phyloP scores from a whole-genome alignment of 2,888 invertebrate genomes.

The Falcaria lacertinaria region DNA sequence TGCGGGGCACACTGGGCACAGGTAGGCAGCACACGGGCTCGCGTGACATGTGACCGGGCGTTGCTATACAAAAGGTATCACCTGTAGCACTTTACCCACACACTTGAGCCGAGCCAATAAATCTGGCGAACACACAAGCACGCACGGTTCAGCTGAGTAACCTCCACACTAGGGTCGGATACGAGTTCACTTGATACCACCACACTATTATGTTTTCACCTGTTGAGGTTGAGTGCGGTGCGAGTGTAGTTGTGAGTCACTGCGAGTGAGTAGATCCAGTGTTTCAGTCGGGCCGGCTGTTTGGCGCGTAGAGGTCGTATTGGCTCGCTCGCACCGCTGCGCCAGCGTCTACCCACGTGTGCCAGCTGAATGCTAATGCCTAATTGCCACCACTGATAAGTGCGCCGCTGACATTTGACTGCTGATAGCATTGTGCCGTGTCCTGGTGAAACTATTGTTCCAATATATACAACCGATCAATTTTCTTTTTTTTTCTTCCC shows the following conservation, averaged over 20 bases:
- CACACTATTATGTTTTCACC: conserved; percentile 74
- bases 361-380: conserved; percentile 44
- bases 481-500: conserved; percentile 26
- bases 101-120: conserved; percentile 43
- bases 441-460: conserved; percentile 23
- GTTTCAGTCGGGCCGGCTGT: conserved; percentile 70
- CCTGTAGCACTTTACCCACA: conserved; percentile 50
- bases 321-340: conserved; percentile 18
- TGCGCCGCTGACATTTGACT: conserved; percentile 57
- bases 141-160: conserved; percentile 55
- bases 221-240: conserved; percentile 60
- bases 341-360: conserved; percentile 52
- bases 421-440: conserved; percentile 51
- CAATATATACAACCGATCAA: conserved; percentile 14
- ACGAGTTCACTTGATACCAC: conserved; percentile 54
- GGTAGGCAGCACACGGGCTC: conserved; percentile 64
- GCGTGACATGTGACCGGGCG: conserved; percentile 69
- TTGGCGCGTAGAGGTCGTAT: conserved; percentile 72
- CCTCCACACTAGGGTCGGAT: conserved; percentile 66
- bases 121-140: conserved; percentile 59
- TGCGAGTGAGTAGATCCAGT: conserved; percentile 25
- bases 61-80: conserved; percentile 57
- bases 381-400: conserved; percentile 55
- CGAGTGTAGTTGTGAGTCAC: conserved; percentile 61
- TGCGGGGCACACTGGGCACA: conserved; percentile 58